A percentile compares a stretch with the other conserved stretches of the same genome.
Evolutionary conservation across 2,113 vertebrate species (phyloP).

Genomic region (Myrmophylax atrothorax): DNA sequence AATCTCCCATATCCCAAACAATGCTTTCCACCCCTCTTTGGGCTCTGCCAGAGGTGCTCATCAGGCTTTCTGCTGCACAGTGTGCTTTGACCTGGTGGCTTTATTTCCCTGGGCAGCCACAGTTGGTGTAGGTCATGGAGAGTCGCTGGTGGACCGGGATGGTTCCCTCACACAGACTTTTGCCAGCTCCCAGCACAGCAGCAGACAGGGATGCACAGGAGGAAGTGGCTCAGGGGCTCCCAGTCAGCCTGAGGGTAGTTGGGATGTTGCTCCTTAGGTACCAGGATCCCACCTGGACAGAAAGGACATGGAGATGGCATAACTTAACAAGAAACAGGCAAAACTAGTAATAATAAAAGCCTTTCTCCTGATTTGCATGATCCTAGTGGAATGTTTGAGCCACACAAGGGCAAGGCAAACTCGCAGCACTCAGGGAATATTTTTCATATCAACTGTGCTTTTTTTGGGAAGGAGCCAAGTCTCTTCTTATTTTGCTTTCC

Average conservation of each 20-base stretch:
- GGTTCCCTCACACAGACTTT: neutral
- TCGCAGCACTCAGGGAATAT: neutral
- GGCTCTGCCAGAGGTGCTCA: neutral
- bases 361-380: neutral
- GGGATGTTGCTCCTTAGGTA: neutral
- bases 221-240: neutral
- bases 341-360: neutral
- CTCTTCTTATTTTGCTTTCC: neutral
- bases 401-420: neutral
- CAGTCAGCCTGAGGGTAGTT: neutral
- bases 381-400: neutral
- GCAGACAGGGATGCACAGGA: neutral
- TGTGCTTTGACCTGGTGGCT: neutral
- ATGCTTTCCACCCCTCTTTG: accelerated
- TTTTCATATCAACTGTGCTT: neutral
- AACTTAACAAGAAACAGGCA: neutral
- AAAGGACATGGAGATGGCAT: neutral
- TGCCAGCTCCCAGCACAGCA: neutral
- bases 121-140: neutral
- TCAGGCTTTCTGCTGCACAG: neutral
- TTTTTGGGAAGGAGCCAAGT: neutral
- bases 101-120: neutral
- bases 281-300: neutral
- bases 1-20: neutral
- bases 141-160: accelerated